Evolutionary conservation across 1,140 invertebrate genomes (phyloP).

Genomic region (Mercenaria mercenaria): DNA sequence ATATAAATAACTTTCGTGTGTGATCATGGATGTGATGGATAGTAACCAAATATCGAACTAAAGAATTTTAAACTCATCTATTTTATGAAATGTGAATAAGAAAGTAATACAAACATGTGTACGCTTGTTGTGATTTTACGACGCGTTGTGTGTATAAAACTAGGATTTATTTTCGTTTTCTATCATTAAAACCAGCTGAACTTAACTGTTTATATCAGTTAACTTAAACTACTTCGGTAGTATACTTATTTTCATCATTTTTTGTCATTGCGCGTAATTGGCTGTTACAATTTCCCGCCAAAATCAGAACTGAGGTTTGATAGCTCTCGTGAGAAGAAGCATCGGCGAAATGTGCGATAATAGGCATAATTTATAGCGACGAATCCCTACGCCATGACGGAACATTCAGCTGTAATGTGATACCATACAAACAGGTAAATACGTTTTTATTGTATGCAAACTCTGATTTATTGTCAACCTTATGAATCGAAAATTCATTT

Average conservation of each 20-base stretch:
- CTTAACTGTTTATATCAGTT: background rate
- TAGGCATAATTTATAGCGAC: slow-evolving; percentile 25
- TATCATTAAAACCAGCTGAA: background rate
- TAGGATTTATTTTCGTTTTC: background rate
- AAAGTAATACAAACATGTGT: slow-evolving; percentile 5
- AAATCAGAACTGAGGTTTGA: slow-evolving; percentile 27
- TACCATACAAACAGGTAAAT: slow-evolving; percentile 7
- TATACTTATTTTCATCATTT: background rate
- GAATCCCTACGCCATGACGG: slow-evolving; percentile 11
- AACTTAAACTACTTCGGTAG: background rate
- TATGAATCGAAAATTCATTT: slow-evolving; percentile 12
- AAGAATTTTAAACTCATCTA: slow-evolving; percentile 15
- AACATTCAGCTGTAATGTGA: background rate
- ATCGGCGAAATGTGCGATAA: background rate
- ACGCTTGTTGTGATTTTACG: slow-evolving; percentile 2
- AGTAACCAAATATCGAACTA: background rate
- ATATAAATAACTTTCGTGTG: slow-evolving; percentile 21
- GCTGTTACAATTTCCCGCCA: slow-evolving; percentile 31
- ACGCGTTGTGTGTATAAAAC: slow-evolving; percentile 4
- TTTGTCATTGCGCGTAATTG: background rate
- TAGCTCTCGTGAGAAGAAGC: slow-evolving; percentile 6
- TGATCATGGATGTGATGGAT: slow-evolving; percentile 34
- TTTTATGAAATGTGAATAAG: slow-evolving; percentile 35
- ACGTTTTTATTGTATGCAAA: background rate
- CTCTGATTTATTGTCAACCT: background rate